phyloP scores from a whole-genome alignment of 2,113 vertebrate genomes.

The Grus americana region DNA sequence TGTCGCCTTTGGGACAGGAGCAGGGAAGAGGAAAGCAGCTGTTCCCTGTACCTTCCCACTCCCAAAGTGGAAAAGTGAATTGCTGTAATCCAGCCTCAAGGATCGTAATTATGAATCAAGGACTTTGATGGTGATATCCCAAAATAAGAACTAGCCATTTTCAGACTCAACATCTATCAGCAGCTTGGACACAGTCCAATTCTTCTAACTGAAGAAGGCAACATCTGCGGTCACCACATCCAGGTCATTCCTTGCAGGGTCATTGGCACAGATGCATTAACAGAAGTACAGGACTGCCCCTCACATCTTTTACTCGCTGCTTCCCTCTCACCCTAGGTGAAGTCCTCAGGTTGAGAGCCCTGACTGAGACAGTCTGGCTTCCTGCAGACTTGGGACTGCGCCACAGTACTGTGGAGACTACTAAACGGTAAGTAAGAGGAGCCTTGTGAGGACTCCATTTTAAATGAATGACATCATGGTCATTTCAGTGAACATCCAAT shows the following conservation, averaged over 20 bases:
- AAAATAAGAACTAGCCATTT: constrained; percentile 49
- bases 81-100: constrained; percentile 29
- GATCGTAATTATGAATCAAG: constrained; percentile 24
- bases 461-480: neutral
- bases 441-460: neutral
- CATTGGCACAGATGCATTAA: neutral
- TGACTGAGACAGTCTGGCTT: neutral
- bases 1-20: neutral
- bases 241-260: neutral
- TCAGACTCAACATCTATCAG: constrained; percentile 32
- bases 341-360: neutral
- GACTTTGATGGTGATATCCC: constrained; percentile 30
- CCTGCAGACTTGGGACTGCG: neutral
- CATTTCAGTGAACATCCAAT: neutral
- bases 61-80: constrained; percentile 24
- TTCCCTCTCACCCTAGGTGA: neutral
- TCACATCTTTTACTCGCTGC: neutral
- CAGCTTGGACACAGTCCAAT: constrained; percentile 22
- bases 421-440: neutral
- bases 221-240: neutral
- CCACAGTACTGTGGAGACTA: neutral
- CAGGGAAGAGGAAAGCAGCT: constrained; percentile 19
- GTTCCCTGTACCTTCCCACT: neutral
- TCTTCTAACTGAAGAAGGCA: neutral
- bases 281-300: neutral